A percentile compares a stretch with the other conserved stretches of the same genome.
Evolutionary conservation across 2,113 vertebrate genomes (phyloP).

Genomic region (Spermophilus dauricus): DNA sequence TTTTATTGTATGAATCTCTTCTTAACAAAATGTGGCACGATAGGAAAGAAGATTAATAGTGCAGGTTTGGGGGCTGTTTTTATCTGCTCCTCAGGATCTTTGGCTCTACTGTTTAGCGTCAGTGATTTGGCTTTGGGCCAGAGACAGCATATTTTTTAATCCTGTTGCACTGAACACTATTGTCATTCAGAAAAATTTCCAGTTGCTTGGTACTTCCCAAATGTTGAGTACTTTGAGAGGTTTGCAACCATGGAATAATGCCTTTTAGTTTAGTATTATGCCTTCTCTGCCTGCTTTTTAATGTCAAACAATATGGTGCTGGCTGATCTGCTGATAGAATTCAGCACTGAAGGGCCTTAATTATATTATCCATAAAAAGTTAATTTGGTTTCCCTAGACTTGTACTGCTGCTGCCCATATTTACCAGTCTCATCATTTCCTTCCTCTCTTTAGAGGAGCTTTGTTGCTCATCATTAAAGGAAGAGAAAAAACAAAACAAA

Average conservation of each 20-base stretch:
- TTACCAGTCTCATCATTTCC: neutral
- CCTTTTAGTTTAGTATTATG: neutral
- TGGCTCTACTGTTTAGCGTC: slow-evolving; percentile 19
- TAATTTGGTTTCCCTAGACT: neutral
- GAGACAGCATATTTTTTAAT: slow-evolving; percentile 42
- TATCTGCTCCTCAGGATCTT: slow-evolving; percentile 3
- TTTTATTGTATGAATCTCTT: neutral
- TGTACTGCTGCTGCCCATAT: neutral
- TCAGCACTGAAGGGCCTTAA: neutral
- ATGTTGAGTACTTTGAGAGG: slow-evolving; percentile 31
- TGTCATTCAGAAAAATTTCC: slow-evolving; percentile 70
- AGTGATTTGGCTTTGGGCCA: slow-evolving; percentile 18
- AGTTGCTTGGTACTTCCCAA: slow-evolving; percentile 25
- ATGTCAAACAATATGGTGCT: neutral
- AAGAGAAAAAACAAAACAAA: neutral
- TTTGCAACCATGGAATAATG: slow-evolving; percentile 45
- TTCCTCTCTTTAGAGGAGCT: neutral
- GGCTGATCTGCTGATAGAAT: neutral
- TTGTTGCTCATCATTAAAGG: neutral
- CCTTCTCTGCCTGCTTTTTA: neutral
- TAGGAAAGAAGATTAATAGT: neutral
- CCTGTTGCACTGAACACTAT: slow-evolving; percentile 64
- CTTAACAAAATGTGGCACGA: neutral
- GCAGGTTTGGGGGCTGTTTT: neutral
- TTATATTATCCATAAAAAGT: slow-evolving; percentile 27